A percentile compares a stretch with the other conserved stretches of the same genome.
These are phyloP conservation scores for Drosophila cognata DNA, from an alignment of 2,888 invertebrate species.

Conservation along the genomic window DNA sequence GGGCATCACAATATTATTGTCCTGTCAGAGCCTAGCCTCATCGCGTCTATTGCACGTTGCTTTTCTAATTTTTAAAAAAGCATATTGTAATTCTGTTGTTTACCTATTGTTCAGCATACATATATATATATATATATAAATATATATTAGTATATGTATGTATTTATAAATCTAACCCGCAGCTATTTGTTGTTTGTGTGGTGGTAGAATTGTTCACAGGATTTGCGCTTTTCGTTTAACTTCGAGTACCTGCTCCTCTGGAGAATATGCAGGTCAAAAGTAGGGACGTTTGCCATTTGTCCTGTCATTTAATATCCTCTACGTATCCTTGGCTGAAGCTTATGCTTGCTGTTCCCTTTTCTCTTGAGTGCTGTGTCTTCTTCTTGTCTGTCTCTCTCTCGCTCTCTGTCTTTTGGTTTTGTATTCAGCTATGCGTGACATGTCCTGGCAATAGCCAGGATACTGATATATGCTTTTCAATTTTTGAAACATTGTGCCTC, in stretches of 20 bases:
- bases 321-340: slow-evolving; percentile 67
- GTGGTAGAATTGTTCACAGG: slow-evolving; percentile 50
- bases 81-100: slow-evolving; percentile 77
- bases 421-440: slow-evolving; percentile 67
- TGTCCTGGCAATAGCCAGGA: slow-evolving; percentile 66
- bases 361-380: slow-evolving; percentile 13
- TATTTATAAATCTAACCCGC: slow-evolving; percentile 57
- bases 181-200: slow-evolving; percentile 57
- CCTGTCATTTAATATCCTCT: slow-evolving; percentile 73
- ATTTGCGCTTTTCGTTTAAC: slow-evolving; percentile 51
- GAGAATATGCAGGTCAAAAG: neutral
- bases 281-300: slow-evolving; percentile 65
- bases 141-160: neutral
- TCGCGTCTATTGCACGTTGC: slow-evolving; percentile 47
- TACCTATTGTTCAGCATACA: slow-evolving; percentile 50
- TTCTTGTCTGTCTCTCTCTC: slow-evolving; percentile 6
- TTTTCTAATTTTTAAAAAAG: slow-evolving; percentile 76
- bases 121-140: neutral
- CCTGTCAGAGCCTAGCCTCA: slow-evolving; percentile 56
- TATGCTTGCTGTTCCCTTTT: slow-evolving; percentile 39
- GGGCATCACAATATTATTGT: slow-evolving; percentile 64
- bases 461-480: slow-evolving; percentile 73
- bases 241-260: slow-evolving; percentile 39
- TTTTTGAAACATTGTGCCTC: slow-evolving; percentile 55
- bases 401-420: neutral